Percentiles rank a stretch among this genome's conserved stretches.
These are phyloP conservation scores for Acipenser ruthenus DNA, from an alignment of 2,797 vertebrate genomes.

Conservation along the genomic window DNA sequence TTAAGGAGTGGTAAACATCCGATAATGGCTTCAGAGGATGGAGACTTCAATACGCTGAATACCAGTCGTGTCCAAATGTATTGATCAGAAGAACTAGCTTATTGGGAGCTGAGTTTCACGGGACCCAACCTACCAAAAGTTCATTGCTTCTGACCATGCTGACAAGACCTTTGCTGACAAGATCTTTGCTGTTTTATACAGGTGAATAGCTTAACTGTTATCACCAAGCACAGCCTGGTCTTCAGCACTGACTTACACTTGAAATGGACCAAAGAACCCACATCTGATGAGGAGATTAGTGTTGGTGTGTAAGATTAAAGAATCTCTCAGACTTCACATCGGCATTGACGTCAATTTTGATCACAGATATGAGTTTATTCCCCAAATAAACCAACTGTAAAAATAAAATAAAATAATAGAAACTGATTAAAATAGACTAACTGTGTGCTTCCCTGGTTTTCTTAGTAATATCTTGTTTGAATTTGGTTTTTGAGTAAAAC, in stretches of 20 bases:
- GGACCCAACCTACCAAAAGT: conserved; percentile 5
- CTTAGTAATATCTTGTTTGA: conserved; percentile 13
- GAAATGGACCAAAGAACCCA: conserved; percentile 24
- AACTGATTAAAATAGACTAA: conserved; percentile 15
- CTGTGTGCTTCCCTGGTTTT: conserved; percentile 33
- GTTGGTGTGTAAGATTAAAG: conserved; percentile 16
- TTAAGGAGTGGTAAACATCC: not conserved
- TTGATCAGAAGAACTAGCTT: too few relatives aligned
- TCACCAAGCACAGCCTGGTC: not conserved
- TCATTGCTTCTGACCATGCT: conserved; percentile 24
- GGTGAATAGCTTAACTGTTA: not conserved
- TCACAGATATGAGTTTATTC: not conserved
- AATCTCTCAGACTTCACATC: conserved; percentile 39
- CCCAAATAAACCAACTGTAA: not conserved
- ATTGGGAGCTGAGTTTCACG: too few relatives aligned
- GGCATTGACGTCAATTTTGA: conserved; percentile 27
- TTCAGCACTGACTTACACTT: conserved; percentile 8
- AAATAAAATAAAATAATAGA: not conserved
- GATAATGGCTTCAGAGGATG: too few relatives aligned
- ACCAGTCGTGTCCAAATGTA: too few relatives aligned
- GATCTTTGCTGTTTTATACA: not conserved
- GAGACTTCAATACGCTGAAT: too few relatives aligned
- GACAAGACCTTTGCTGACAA: conserved; percentile 24
- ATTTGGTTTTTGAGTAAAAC: not conserved
- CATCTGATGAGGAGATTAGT: conserved; percentile 31